Evolutionary conservation across 2,797 vertebrate genomes (phyloP).

Genomic region (Lates japonicus): DNA sequence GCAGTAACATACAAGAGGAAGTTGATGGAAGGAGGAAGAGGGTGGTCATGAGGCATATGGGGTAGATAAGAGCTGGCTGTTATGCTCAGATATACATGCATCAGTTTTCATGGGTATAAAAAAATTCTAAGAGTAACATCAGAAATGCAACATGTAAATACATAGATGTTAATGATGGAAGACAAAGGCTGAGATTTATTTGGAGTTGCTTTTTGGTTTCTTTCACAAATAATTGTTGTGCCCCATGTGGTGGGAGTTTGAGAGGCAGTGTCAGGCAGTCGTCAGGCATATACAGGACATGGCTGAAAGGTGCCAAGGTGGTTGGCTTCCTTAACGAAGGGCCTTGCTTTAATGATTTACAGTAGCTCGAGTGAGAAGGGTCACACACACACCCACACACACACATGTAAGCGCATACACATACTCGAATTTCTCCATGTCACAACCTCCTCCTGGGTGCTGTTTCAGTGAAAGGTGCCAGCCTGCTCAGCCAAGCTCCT

Average conservation of each 20-base stretch:
- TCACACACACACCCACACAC: constrained; percentile 49
- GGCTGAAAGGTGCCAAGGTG: constrained; percentile 65
- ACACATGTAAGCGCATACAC: constrained; percentile 36
- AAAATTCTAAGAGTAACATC: not conserved
- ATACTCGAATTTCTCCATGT: constrained; percentile 57
- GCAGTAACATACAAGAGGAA: constrained; percentile 38
- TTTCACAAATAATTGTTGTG: constrained; percentile 51
- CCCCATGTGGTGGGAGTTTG: constrained; percentile 40
- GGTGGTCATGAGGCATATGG: constrained; percentile 27
- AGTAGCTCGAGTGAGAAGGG: constrained; percentile 72
- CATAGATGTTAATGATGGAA: constrained; percentile 6
- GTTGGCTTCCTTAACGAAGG: constrained; percentile 68
- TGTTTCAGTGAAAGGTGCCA: constrained; percentile 85
- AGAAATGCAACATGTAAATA: constrained; percentile 11
- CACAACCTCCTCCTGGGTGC: constrained; percentile 77
- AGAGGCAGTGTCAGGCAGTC: constrained; percentile 50
- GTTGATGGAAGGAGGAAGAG: constrained; percentile 21
- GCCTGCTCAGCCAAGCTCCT: constrained; percentile 80
- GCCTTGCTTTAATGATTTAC: constrained; percentile 77
- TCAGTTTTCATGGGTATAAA: constrained; percentile 11
- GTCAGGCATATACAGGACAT: constrained; percentile 44
- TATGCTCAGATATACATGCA: constrained; percentile 21
- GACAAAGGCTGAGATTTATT: constrained; percentile 24
- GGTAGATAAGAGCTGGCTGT: constrained; percentile 38
- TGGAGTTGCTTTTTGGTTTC: constrained; percentile 26